Base-by-base conservation (phyloP, 2,113 vertebrate species). In the Xenotilapia longispinis region DNA sequence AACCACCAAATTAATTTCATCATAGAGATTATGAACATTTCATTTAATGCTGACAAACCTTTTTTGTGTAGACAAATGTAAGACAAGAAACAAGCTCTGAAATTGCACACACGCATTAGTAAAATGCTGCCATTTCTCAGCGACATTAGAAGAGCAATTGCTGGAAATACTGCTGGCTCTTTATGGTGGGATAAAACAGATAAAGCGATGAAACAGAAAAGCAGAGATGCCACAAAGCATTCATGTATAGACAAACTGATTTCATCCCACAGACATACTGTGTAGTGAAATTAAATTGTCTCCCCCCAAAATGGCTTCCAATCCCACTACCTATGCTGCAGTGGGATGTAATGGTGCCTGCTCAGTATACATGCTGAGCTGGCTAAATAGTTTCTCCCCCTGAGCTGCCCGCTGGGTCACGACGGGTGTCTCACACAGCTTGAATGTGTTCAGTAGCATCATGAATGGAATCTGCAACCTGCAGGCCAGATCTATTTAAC, bases 221-320 rank as follows among this genome's bases (percentile, higher is more conserved):
- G 40, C 33, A 58, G 42, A 15, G 73, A 36, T 28, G 49, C 80
- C 81, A 78, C 53, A 53, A 28, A 89, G 58, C 40, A 82, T 80
- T 86, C 21, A n/a, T 53, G 58, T 84, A 28, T 80, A 42, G 83
- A 86, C 31, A 58, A 80, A 55, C 78, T 80, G 12, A 40, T 86
- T 85, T 82, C 63, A 36, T 84, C 83, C 85, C 85, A 91, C 84
- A 87, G 88, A 85, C 83, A 81, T 47, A 84, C 84, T 53, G 70
- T 45, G 81, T 89, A 87, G 82, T 91, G 84, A 87, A 92, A 94
- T 88, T 84, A 84, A 90, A 95, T 90, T 91, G 89, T 47, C 84
- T 92, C 54, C 42, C 83, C 70, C 81, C 75, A 92, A 78, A 89
- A 84, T 86, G 83, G 63, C 81, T 85, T 86, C 49, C 79, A 90